Conservation (phyloP, 2,113 vertebrate species). For the Xerus inauris region DNA sequence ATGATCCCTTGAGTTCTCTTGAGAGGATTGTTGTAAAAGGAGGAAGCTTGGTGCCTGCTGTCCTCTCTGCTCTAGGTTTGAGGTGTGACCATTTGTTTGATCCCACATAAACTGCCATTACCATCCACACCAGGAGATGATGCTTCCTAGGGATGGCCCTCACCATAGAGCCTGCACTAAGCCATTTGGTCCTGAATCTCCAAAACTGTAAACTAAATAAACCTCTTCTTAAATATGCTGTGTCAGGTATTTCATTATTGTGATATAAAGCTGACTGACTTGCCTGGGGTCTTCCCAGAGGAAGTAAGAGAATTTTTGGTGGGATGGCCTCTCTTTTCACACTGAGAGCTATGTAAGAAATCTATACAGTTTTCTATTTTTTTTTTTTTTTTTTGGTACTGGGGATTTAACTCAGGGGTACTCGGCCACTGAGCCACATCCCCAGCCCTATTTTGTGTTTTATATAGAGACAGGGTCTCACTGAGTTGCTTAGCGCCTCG, state of each 20-base stretch:
- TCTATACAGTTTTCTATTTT: background rate
- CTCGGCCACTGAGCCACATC: no score
- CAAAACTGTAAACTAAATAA: background rate
- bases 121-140: background rate
- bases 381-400: no score
- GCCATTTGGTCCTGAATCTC: background rate
- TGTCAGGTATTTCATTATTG: background rate
- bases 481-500: no score
- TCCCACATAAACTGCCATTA: background rate
- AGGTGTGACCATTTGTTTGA: background rate
- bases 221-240: background rate
- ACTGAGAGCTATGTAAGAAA: background rate
- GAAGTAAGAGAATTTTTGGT: constrained; percentile 10
- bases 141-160: background rate
- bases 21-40: background rate
- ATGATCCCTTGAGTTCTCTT: background rate
- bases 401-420: no score
- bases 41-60: background rate
- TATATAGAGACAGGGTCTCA: no score
- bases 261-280: background rate
- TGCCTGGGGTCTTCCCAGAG: background rate
- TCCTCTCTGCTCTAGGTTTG: background rate
- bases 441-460: no score
- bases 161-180: background rate
- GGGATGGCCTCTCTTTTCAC: background rate